phyloP scores from a whole-genome alignment of 2,797 vertebrate genomes.

The Gallirallus australis region DNA sequence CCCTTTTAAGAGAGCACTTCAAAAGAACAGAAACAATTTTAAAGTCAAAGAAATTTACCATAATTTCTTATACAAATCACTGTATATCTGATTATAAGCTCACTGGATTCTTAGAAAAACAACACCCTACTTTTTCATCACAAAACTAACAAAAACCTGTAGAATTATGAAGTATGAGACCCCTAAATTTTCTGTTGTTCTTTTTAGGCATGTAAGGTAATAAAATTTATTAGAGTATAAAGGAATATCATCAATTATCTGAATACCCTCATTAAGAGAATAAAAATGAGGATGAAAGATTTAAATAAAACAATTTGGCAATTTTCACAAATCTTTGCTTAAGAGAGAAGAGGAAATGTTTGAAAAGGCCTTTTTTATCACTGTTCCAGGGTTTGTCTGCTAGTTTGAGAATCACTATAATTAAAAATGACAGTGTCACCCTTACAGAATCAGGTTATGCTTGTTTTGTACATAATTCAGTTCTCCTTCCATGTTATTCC shows the following conservation, averaged over 20 bases:
- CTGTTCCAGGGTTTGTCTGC: neutral
- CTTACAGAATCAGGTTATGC: neutral
- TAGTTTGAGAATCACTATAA: neutral
- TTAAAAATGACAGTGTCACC: neutral
- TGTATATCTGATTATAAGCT: neutral
- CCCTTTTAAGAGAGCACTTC: constrained; percentile 87
- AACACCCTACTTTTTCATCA: neutral
- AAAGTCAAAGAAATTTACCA: neutral
- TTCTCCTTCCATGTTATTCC: neutral
- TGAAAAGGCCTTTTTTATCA: neutral
- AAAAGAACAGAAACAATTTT: neutral
- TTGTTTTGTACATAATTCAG: neutral
- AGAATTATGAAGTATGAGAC: neutral
- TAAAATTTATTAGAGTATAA: neutral
- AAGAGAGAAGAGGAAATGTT: neutral
- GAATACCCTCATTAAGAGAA: neutral
- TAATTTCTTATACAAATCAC: neutral
- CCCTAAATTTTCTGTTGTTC: neutral
- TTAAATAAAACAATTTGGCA: neutral
- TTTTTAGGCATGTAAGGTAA: neutral
- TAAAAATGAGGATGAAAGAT: neutral
- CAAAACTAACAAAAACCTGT: neutral
- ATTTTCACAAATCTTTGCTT: neutral
- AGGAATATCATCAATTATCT: neutral
- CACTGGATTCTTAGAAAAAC: neutral